Base-by-base conservation (phyloP, 2,797 vertebrate genomes). In the Anguilla obscura region DNA sequence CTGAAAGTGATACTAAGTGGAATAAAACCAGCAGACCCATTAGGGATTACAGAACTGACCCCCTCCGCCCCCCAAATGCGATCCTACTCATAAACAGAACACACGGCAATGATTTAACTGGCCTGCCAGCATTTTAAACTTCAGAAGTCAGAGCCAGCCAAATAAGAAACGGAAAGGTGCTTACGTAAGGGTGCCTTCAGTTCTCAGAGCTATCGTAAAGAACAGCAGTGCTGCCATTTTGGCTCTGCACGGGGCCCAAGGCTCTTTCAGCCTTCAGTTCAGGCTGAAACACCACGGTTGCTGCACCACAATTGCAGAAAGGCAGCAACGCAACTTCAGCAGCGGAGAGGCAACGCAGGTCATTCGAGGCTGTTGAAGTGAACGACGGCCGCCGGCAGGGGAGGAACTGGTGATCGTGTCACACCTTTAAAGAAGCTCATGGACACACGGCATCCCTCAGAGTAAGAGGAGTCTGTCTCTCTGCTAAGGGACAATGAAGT, bases 81-180 rank as follows among this genome's bases (percentile, higher is more conserved):
- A 86, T 48, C 21, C 33, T 30, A 33, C 24, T 69, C 27, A 21
- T 60, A 85, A 85, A 60, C n/a, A 85, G 60, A 85, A 60, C 58
- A 86, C 58, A 45, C 18, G 33, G 85, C 36, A 60, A 21, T 86
- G 40, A 66, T 66, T 69, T 48, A 86, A 66, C 50, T 84, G 82
- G 27, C n/a, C 82, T 56, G 48, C 52, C 48, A 2, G 27, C 52
- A 84, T 84, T 52, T 84, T 48, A 54, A 54, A 84, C 16, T 0
- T 12, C 84, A 40, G 10, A 76, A 76, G 69, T 16, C 63, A 69
- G 2, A 0, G 24, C 6, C 21, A n/a, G 69, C 69, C 69, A 71
- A 71, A 14, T 30, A 85, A 60, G 45, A 63, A 85, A 12, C 3
- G 24, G 5, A n/a, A n/a, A 36, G 48, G 50, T 12, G 50, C n/a